Conservation (phyloP, 2,888 invertebrate genomes). For the Meiosimyza platycephala region DNA sequence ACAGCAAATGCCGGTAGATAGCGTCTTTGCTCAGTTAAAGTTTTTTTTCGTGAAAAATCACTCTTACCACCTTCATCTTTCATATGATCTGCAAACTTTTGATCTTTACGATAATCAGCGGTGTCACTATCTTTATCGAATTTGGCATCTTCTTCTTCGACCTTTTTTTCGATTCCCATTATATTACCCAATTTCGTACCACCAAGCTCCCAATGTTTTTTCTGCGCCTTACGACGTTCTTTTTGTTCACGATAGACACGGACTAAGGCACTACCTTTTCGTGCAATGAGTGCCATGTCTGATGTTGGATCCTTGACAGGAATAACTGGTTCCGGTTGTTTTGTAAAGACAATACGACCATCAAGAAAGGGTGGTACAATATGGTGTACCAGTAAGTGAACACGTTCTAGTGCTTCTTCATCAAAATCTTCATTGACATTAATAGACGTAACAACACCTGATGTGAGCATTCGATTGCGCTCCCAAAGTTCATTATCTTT, state of each 20-base stretch:
- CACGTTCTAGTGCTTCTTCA: constrained; percentile 93
- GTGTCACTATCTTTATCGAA: constrained; percentile 76
- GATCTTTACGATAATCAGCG: constrained; percentile 90
- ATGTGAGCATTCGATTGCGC: constrained; percentile 95
- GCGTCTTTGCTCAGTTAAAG: constrained; percentile 90
- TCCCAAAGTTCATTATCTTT: constrained; percentile 99
- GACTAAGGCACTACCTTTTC: constrained; percentile 93
- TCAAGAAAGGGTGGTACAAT: constrained; percentile 99
- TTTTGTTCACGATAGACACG: constrained; percentile 94
- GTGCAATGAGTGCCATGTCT: constrained; percentile 95
- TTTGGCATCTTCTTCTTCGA: constrained; percentile 79
- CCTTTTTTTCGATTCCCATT: constrained; percentile 90
- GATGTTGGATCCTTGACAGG: constrained; percentile 95
- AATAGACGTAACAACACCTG: constrained; percentile 90
- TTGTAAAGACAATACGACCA: constrained; percentile 98
- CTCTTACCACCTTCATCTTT: constrained; percentile 76
- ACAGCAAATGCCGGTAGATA: constrained; percentile 95
- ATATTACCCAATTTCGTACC: constrained; percentile 91
- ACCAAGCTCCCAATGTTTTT: constrained; percentile 98
- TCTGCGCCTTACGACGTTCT: constrained; percentile 95
- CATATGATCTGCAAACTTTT: constrained; percentile 97
- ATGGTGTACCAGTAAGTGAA: constrained; percentile 96
- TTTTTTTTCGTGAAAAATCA: constrained; percentile 88
- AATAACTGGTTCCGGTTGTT: constrained; percentile 98
- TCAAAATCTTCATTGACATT: constrained; percentile 93